Percentiles rank a stretch among this genome's conserved stretches.
Evolutionary conservation across 1,140 invertebrate species (phyloP).

Genomic region (Venturia canescens): DNA sequence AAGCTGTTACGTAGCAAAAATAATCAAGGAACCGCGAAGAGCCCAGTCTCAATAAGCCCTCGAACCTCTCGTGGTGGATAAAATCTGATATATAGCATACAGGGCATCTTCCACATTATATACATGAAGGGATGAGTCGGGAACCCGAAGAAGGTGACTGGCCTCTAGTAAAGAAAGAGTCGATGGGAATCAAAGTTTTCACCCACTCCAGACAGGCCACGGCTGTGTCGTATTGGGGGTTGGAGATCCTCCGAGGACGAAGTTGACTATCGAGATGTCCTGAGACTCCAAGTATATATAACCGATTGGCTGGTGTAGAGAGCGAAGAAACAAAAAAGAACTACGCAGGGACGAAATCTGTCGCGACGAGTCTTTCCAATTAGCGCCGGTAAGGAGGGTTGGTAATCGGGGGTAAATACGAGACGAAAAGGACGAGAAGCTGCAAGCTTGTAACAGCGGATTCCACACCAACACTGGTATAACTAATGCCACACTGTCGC

Average conservation of each 20-base stretch:
- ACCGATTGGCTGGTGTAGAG: conserved; percentile 10
- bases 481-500: conserved; percentile 17
- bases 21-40: conserved; percentile 55
- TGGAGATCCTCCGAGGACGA: conserved; percentile 25
- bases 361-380: conserved; percentile 68
- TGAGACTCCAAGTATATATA: conserved; percentile 14
- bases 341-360: conserved; percentile 53
- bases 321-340: background rate
- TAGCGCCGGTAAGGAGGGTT: conserved; percentile 56
- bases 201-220: conserved; percentile 43
- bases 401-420: conserved; percentile 59
- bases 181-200: conserved; percentile 62
- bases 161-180: conserved; percentile 34
- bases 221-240: background rate
- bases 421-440: conserved; percentile 23
- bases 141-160: background rate
- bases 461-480: conserved; percentile 8
- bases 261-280: conserved; percentile 11
- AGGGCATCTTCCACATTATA: conserved; percentile 13
- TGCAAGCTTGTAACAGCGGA: conserved; percentile 3
- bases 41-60: conserved; percentile 36
- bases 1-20: conserved; percentile 45
- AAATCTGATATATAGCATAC: conserved; percentile 1
- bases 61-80: background rate
- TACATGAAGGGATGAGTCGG: background rate